Base-by-base conservation (phyloP, 2,888 invertebrate genomes). In the Ametastegia equiseti region DNA sequence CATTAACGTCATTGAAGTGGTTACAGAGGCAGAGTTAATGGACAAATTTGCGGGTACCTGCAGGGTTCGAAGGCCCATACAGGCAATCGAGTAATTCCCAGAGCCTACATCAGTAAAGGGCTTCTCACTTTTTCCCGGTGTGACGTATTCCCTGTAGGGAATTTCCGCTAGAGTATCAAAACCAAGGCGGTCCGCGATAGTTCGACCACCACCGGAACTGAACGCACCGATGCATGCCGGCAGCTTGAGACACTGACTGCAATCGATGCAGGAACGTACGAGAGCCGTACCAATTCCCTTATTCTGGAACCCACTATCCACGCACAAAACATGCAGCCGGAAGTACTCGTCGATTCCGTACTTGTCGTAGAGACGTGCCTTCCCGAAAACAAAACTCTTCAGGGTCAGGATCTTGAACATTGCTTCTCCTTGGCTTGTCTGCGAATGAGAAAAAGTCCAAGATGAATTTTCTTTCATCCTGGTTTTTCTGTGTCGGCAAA, bases 231-330 rank as follows among this genome's bases (percentile, higher is more conserved):
- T 81, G 67, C 86, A 86, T 5, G 83, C 63, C 0, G 84, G 45
- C 4, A 80, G n/a, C 4, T 75, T 30, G 2, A 80, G 11, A 19
- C 63, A 45, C n/a, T 80, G 82, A 0, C 82, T 78, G 80, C 82
- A 84, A 15, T 47, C 39, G 6, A 88, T 7, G 54, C 86, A 88
- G 15, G 86, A 85, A 33, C 84, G 84, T 15, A 86, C 30, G 45
- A 88, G 81, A 2, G 86, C 83, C 2, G 86, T 86, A 0, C 85
- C 88, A n/a, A 88, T 81, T 7, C 87, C 88, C n/a, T 80, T 80
- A 0, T 30, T 80, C 23, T 79, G 81, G 80, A 86, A 83, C 15
- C 81, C 27, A 0, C 81, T 75, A 0, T 82, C 54, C 6, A 88
- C 88, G 33, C 84, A 88, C 0, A 88, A 7, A 9, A 81, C 13